Conservation (phyloP, 2,113 vertebrate species). For the Zootoca vivipara region DNA sequence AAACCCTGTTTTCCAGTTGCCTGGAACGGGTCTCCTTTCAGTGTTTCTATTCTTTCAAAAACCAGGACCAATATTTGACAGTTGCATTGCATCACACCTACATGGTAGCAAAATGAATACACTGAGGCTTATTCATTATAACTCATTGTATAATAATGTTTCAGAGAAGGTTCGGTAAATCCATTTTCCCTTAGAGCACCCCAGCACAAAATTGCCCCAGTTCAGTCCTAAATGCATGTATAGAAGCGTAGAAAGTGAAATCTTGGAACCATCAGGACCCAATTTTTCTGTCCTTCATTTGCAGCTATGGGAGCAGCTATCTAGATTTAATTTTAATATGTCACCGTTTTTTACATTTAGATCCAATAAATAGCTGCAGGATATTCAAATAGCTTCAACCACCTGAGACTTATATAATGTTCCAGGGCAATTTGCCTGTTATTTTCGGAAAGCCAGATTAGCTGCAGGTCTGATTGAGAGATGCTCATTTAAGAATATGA, state of each 20-base stretch:
- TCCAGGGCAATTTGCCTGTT: constrained; percentile 29
- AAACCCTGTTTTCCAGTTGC: not conserved
- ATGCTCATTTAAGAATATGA: constrained; percentile 18
- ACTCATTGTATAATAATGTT: not conserved
- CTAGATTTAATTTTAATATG: constrained; percentile 36
- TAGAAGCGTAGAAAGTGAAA: constrained; percentile 19
- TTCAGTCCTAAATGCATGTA: not conserved
- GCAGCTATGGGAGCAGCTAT: constrained; percentile 22
- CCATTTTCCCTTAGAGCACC: not conserved
- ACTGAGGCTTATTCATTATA: not conserved
- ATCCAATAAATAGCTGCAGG: constrained; percentile 24
- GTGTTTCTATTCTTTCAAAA: not conserved
- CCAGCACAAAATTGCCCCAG: not conserved
- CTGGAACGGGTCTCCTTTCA: not conserved
- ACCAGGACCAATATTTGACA: not conserved
- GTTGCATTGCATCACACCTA: constrained; percentile 2
- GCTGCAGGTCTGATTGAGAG: constrained; percentile 15
- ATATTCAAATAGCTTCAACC: constrained; percentile 32
- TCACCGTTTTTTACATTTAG: constrained; percentile 20
- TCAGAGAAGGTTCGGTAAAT: not conserved
- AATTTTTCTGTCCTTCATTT: constrained; percentile 22
- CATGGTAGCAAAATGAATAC: not conserved
- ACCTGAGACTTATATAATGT: constrained; percentile 25
- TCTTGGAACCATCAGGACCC: constrained; percentile 10
- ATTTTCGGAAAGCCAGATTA: constrained; percentile 31